Base-by-base conservation (phyloP, 2,888 invertebrate species). In the Nebria brevicollis region DNA sequence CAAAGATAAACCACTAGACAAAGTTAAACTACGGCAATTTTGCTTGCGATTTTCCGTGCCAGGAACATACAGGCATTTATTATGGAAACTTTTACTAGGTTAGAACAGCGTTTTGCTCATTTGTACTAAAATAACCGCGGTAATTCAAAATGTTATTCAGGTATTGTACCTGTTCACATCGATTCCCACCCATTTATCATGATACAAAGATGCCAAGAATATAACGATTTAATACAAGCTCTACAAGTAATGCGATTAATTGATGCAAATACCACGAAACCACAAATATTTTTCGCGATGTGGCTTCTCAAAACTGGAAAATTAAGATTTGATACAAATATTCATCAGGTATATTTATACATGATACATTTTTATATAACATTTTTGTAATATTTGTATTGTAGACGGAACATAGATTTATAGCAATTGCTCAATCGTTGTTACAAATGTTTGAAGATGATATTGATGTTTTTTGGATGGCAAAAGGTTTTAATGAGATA, bases 11-110 rank as follows among this genome's bases (percentile, higher is more conserved):
- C 94, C 94, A 13, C 91, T 95, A 88, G 96, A 96, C 87, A 92
- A 92, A 86, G 92, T 92, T 7, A 96, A 96, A 88, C 87, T 98
- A 42, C 94, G 94, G 85, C 96, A 97, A 86, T 97, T 97, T 87
- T 95, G 96, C 86, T 89, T 96, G 77, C 91, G 96, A 82, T 97
- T 96, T 87, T 94, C 95, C 0, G 95, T 97, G 15, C 97, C 97
- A 5, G 92, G 93, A 13, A 92, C 94, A 5, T 95, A 97, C 85
- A 93, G 97, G 86, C 93, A 93, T 87, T 91, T 95, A 77, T 91
- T 97, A 15, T 97, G 97, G 97, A 96, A 96, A 90, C 92, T 97
- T 65, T 90, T 97, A 75, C 89, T 97, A 84, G 95, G 95, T 94
- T 88, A 86, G 86, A 34, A 65, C 76, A 64, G 41, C 43, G 43